Evolutionary conservation across 1,140 invertebrate species (phyloP).

Genomic region (Antheraea mylitta): DNA sequence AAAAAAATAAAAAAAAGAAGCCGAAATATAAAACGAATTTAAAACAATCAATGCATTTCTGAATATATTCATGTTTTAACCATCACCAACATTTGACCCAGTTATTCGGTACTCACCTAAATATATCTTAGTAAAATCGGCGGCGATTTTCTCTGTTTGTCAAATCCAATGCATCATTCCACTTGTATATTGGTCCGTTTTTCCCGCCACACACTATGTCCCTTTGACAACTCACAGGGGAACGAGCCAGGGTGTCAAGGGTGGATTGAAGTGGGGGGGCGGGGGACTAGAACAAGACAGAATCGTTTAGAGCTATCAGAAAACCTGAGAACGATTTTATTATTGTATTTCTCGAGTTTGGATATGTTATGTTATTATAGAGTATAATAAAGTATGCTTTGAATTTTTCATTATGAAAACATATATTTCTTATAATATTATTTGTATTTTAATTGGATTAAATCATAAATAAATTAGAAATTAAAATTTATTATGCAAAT

Average conservation of each 20-base stretch:
- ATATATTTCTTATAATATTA: too few relatives aligned
- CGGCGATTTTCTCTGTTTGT: slow-evolving; percentile 34
- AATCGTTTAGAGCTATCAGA: not conserved
- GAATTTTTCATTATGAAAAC: too few relatives aligned
- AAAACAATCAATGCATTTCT: too few relatives aligned
- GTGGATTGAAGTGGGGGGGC: slow-evolving; percentile 19
- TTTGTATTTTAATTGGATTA: too few relatives aligned
- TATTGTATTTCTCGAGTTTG: too few relatives aligned
- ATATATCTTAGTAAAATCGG: slow-evolving; percentile 39
- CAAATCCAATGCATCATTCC: slow-evolving; percentile 65
- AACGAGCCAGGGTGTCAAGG: slow-evolving; percentile 18
- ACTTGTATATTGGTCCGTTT: slow-evolving; percentile 27
- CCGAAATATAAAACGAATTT: too few relatives aligned
- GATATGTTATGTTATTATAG: too few relatives aligned
- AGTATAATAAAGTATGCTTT: too few relatives aligned
- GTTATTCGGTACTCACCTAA: slow-evolving; percentile 44
- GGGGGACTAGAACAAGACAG: slow-evolving; percentile 37
- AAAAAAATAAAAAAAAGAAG: too few relatives aligned
- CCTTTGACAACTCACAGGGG: slow-evolving; percentile 25
- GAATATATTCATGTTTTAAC: not conserved
- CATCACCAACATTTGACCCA: not conserved
- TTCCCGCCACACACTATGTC: slow-evolving; percentile 7
- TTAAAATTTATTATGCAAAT: too few relatives aligned
- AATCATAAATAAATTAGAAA: too few relatives aligned
- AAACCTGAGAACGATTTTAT: too few relatives aligned